Percentiles rank a stretch among this genome's conserved stretches.
phyloP scores from a whole-genome alignment of 2,113 vertebrate species.

The Poicephalus meyeri region DNA sequence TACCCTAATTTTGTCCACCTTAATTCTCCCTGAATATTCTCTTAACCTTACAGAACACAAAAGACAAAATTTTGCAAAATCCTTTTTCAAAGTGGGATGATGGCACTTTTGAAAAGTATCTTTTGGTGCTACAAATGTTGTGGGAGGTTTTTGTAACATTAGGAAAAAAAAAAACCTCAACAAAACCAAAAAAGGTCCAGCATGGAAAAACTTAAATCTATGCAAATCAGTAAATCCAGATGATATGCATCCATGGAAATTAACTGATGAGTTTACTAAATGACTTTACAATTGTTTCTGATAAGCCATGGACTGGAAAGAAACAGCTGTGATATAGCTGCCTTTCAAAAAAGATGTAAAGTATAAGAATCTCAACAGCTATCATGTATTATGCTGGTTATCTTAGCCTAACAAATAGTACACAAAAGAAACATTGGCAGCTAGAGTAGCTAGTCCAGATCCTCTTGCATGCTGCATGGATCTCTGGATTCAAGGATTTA shows the following conservation, averaged over 20 bases:
- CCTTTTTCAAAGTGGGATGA: not conserved
- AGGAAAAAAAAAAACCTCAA: not conserved
- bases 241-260: conserved; percentile 45
- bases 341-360: conserved; percentile 14
- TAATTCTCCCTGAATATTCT: not conserved
- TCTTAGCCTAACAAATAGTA: not conserved
- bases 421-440: not conserved
- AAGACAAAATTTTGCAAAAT: not conserved
- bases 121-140: not conserved
- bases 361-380: conserved; percentile 20
- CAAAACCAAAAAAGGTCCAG: not conserved
- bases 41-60: not conserved
- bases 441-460: not conserved
- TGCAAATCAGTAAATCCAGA: conserved; percentile 50
- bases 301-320: conserved; percentile 38
- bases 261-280: conserved; percentile 55
- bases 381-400: not conserved
- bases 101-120: not conserved
- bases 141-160: not conserved
- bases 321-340: conserved; percentile 27
- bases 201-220: not conserved
- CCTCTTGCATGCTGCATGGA: not conserved
- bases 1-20: not conserved
- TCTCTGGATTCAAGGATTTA: not conserved
- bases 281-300: conserved; percentile 47